Conservation (phyloP, 2,797 vertebrate genomes). For the Threskiornis aethiopicus region DNA sequence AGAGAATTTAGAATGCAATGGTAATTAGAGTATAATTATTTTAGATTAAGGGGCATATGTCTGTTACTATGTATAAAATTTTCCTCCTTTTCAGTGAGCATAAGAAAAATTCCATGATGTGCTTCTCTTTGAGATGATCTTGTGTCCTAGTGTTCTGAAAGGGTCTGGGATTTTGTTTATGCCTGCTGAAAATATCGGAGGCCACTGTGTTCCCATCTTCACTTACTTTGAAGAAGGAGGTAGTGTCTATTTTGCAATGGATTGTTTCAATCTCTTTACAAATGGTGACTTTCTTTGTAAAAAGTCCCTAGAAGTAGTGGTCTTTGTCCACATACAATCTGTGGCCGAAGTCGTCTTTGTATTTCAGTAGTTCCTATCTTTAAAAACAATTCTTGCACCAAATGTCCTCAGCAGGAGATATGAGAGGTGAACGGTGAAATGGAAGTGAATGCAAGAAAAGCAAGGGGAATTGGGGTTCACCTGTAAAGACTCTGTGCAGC, state of each 20-base stretch:
- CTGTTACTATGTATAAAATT: background rate
- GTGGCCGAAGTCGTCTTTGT: background rate
- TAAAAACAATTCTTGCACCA: background rate
- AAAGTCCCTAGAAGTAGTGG: background rate
- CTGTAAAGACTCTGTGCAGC: background rate
- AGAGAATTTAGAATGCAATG: background rate
- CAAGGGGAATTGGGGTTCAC: background rate
- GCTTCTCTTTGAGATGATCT: background rate
- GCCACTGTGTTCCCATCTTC: background rate
- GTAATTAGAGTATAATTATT: background rate
- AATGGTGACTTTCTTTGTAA: background rate
- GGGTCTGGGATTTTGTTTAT: background rate
- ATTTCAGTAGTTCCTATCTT: background rate
- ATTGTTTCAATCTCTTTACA: rapidly evolving
- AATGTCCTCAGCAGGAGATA: background rate
- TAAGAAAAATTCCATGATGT: background rate
- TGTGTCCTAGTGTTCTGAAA: background rate
- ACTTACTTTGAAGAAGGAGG: background rate
- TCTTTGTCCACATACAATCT: background rate
- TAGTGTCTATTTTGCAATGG: background rate
- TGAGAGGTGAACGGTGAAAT: background rate
- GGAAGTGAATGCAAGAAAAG: background rate
- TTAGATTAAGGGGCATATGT: background rate
- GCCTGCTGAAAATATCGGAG: background rate
- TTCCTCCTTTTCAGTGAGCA: background rate